Percentiles rank a stretch among this genome's conserved stretches.
Evolutionary conservation across 1,140 invertebrate species (phyloP).

Genomic region (Euborellia annulipes): DNA sequence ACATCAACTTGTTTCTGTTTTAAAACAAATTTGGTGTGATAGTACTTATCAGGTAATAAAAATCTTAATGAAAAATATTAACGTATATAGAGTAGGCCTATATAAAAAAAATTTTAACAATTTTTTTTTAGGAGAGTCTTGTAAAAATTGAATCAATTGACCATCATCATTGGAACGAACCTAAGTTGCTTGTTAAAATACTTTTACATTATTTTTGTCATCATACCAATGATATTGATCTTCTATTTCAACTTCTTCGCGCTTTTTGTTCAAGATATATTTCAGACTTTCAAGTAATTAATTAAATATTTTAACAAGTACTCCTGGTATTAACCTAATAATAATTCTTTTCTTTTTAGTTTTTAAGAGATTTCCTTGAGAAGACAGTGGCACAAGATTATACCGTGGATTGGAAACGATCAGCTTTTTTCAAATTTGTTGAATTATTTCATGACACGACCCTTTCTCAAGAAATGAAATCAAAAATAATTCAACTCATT

Average conservation of each 20-base stretch:
- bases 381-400: slow-evolving; percentile 85
- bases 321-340: no score
- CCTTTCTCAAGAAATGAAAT: slow-evolving; percentile 72
- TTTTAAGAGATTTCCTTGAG: slow-evolving; percentile 85
- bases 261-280: slow-evolving; percentile 78
- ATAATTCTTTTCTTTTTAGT: slow-evolving; percentile 35
- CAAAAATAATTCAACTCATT: slow-evolving; percentile 81
- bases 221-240: slow-evolving; percentile 76
- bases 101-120: slow-evolving; percentile 21
- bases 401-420: slow-evolving; percentile 85
- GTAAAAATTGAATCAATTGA: slow-evolving; percentile 59
- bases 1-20: slow-evolving; percentile 50
- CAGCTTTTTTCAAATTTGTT: slow-evolving; percentile 89
- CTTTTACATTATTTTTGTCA: slow-evolving; percentile 82
- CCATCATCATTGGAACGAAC: slow-evolving; percentile 78
- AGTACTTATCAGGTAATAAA: slow-evolving; percentile 49
- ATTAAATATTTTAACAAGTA: background rate
- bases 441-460: slow-evolving; percentile 64
- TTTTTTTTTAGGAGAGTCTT: slow-evolving; percentile 39
- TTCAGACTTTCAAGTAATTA: slow-evolving; percentile 66
- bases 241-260: slow-evolving; percentile 78
- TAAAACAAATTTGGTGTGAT: slow-evolving; percentile 61
- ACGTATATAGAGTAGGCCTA: slow-evolving; percentile 21
- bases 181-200: slow-evolving; percentile 75
- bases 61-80: slow-evolving; percentile 1